These are phyloP conservation scores for Ichneumon xanthorius DNA, from an alignment of 2,888 invertebrate genomes.

Conservation along the genomic window DNA sequence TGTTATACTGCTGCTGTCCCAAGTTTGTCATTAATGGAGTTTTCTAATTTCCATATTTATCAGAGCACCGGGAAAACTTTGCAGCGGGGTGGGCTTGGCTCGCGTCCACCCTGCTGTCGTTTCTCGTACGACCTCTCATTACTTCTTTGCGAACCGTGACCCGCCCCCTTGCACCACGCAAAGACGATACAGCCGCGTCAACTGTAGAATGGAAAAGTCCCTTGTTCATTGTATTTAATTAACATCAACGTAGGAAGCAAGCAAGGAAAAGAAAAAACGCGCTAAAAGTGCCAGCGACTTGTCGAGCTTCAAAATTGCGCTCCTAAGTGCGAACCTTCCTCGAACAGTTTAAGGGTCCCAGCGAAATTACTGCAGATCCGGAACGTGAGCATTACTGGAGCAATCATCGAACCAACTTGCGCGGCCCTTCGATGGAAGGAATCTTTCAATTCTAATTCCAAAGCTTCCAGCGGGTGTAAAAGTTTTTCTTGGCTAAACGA, in stretches of 20 bases:
- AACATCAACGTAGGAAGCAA: constrained; percentile 8
- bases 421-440: not conserved
- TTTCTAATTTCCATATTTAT: constrained; percentile 79
- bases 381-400: not conserved
- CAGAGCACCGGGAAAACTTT: constrained; percentile 66
- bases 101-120: not conserved
- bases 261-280: not conserved
- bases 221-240: constrained; percentile 29
- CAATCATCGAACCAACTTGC: not conserved
- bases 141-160: constrained; percentile 48
- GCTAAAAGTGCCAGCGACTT: not conserved
- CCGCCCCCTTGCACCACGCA: constrained; percentile 9
- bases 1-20: constrained; percentile 46
- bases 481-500: constrained; percentile 19
- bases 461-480: not conserved
- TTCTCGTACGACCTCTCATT: constrained; percentile 34
- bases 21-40: constrained; percentile 71
- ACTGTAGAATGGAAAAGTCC: constrained; percentile 29
- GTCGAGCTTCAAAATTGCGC: not conserved
- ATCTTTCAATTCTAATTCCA: constrained; percentile 7
- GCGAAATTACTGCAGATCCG: not conserved
- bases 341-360: not conserved
- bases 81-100: constrained; percentile 19
- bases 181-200: constrained; percentile 19
- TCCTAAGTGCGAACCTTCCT: not conserved